Base-by-base conservation (phyloP, 2,797 vertebrate genomes). In the Rhinella marina region DNA sequence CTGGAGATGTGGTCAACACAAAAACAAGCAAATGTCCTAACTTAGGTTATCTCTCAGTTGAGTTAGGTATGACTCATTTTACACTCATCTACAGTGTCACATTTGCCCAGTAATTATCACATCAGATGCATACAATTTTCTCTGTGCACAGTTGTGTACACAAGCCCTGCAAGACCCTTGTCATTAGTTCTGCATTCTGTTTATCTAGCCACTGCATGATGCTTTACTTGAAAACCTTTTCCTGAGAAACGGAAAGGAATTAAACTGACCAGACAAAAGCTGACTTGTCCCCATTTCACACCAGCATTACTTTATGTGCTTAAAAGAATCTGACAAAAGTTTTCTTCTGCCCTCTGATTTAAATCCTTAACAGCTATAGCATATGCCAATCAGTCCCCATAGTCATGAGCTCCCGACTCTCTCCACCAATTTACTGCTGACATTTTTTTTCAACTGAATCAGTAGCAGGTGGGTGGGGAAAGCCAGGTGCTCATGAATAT, bases 1-100 rank as follows among this genome's bases (percentile, higher is more conserved):
- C 85, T 84, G 64, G 88, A 89, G 88, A 89, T 73, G 81, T 89
- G 88, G 85, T 89, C 88, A 89, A 80, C 85, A 87, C 73, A 84
- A 68, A 83, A 84, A 83, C 81, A 87, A 84, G 73, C 80, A 89
- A 85, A 89, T 86, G 88, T 86, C 85, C 72, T 79, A 73, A 32
- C 64, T 83, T 62, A 86, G 88, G 80, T 78, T 86, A 89, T 86
- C 75, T 89, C 75, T 89, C 88, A 87, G 64, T 7, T 73, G 88
- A 41, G 41, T 79, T 56, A 79, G 27, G 61, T 73, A 86, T 70
- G 81, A 84, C 62, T 89, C 75, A 72, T 79, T 86, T 76, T 89
- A 79, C 73, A 83, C 32, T 32, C 54, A 86, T 86, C 83, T 64
- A 73, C 73, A 73, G 62, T 86, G 81, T 89, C 80, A 84, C 25